Base-by-base conservation (phyloP, 2,888 invertebrate genomes). In the Chironomus riparius region DNA sequence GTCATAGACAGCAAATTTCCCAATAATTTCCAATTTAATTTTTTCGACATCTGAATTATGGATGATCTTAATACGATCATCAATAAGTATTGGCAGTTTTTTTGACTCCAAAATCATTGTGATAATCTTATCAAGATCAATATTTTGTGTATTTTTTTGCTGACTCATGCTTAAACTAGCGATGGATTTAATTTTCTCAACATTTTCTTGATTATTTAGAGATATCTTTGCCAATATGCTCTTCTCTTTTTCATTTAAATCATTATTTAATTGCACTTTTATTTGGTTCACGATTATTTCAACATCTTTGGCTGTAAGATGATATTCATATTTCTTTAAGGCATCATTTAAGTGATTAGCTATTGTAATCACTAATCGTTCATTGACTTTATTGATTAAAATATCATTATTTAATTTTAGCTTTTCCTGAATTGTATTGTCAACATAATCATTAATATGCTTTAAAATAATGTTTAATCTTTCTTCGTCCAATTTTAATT, bases 291-390 rank as follows among this genome's bases (percentile, higher is more conserved):
- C 76, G 18, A 76, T 76, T 5, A 10, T 4, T 13, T 76, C 69
- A 12, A 76, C 68, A 47, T 76, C 76, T 10, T 74, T 24, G 15
- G 74, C 2, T n/a, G 68, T 74, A 13, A 69, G 24, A 24, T 76
- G 24, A 48, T 69, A 68, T 10, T 76, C 24, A 15, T 69, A 68
- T 15, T 18, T 3, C 7, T 24, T 47, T 47, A 76, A 12, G 4
- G 48, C 56, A 18, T 69, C 56, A 5, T 56, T 50, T 15, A 76
- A 7, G 13, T 24, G 48, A 21, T 47, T 47, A 6, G 56, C 24
- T 0, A 69, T 50, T 24, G 56, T 56, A 10, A 76, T 4, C 24
- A 24, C 24, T 15, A 69, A 7, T 24, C 28, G 21, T 10, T 76
- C 69, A 68, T 76, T 61, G 1, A 50, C 47, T 15, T 76, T 13